A percentile compares a stretch with the other conserved stretches of the same genome.
These are phyloP conservation scores for Pseudorasbora parva DNA, from an alignment of 2,113 vertebrate genomes.

Conservation along the genomic window DNA sequence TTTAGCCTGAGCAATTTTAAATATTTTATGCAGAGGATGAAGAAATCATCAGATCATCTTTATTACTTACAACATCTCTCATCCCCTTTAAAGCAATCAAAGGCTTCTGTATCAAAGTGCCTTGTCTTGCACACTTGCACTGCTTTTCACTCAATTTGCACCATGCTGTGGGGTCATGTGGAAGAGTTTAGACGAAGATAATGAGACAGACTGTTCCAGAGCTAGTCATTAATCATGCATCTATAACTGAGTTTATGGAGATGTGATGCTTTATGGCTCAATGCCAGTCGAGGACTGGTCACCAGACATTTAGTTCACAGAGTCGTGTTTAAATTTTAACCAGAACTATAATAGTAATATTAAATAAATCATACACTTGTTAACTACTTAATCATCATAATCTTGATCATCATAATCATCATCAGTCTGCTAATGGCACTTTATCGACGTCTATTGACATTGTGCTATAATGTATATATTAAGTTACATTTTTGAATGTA, in stretches of 20 bases:
- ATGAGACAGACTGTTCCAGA: slow-evolving; percentile 20
- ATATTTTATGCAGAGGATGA: slow-evolving; percentile 3
- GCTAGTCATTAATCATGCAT: slow-evolving; percentile 46
- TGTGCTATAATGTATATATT: too few relatives aligned
- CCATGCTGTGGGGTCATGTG: slow-evolving; percentile 34
- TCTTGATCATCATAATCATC: too few relatives aligned
- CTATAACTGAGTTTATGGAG: not conserved
- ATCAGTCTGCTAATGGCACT: not conserved
- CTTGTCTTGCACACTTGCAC: slow-evolving; percentile 12
- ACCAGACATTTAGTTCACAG: not conserved
- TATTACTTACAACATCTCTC: slow-evolving; percentile 6
- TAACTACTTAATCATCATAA: not conserved
- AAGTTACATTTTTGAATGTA: too few relatives aligned
- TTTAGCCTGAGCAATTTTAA: not conserved
- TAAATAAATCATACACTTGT: too few relatives aligned
- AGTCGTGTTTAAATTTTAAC: not conserved
- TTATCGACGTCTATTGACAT: not conserved
- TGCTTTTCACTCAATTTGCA: slow-evolving; percentile 52
- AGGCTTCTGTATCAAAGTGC: slow-evolving; percentile 9
- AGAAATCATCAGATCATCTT: slow-evolving; percentile 11
- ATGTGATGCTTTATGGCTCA: slow-evolving; percentile 12
- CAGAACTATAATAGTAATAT: too few relatives aligned
- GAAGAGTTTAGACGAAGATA: slow-evolving; percentile 33
- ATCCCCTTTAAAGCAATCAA: slow-evolving; percentile 29
- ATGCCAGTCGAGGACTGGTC: not conserved